Evolutionary conservation across 1,140 invertebrate species (phyloP), one percentile per base, ranked within the genome.

Genomic region (Nilaparvata lugens): DNA sequence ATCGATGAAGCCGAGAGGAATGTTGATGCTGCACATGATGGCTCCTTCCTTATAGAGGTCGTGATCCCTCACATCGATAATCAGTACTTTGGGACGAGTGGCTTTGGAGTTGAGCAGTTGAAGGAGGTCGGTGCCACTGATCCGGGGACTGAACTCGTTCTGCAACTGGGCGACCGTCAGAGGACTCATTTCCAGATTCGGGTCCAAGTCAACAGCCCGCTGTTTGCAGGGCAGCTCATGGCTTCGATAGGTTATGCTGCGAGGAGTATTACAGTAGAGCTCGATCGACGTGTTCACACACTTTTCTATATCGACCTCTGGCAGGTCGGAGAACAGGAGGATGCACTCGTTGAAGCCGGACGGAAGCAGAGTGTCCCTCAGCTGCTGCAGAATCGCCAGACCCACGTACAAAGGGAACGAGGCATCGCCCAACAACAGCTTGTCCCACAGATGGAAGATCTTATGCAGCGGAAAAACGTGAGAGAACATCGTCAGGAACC

Each of bases 401-500:
- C 95, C 97, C 70, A 99, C 91, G 70, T 92, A 95, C 0, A 99
- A 76, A 1, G 97, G 95, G 74, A 98, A 93, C 0, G 93, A 91
- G 0, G 92, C 88, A 70, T 96, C 91, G 60, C 94, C 93, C 5
- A 98, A 78, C 62, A 99, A 77, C 23, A 99, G 76, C 52, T 94
- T 95, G 75, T 99, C 97, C 97, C 97, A 99, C 51, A 99, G 72
- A 76, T 98, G 95, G 52, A 99, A 83, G 61, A 99, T 96, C 79
- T 98, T 98, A 71, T 98, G 93, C 5, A 99, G 76, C 1, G 97
- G 97, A 75, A 99, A 97, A 0, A 98, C 94, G 78, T 95, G 93
- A 93, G 70, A 61, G 79, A 98, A 99, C 93, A 98, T 97, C 9
- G 97, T 99, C 5, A 99, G 77, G 75, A 99, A 98, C 97, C 97